Conservation (phyloP, 2,113 vertebrate species). For the Mesoclemmys tuberculata region DNA sequence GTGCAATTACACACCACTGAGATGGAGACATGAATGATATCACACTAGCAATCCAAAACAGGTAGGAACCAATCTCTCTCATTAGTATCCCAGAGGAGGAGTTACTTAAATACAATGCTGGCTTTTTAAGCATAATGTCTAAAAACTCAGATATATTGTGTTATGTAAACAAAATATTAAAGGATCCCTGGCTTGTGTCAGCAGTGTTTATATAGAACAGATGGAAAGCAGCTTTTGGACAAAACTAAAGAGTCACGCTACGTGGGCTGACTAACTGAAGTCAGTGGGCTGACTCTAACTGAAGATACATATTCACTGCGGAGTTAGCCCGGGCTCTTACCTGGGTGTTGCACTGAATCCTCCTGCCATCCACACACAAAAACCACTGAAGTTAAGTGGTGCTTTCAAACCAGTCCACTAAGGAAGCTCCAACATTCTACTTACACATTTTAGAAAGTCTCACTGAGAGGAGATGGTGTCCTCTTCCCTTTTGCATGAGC, state of each 20-base stretch:
- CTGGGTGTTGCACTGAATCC: neutral
- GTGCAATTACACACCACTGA: neutral
- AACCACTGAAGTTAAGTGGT: neutral
- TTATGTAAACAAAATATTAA: neutral
- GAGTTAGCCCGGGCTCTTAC: neutral
- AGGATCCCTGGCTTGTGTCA: neutral
- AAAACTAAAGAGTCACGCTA: neutral
- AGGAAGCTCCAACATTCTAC: slow-evolving; percentile 26
- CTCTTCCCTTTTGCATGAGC: slow-evolving; percentile 39
- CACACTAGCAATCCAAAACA: neutral
- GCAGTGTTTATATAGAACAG: neutral
- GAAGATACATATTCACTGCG: neutral
- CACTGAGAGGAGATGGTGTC: neutral
- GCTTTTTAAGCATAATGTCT: neutral
- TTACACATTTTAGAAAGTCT: slow-evolving; percentile 33
- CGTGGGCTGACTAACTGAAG: too few relatives aligned
- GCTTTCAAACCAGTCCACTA: neutral
- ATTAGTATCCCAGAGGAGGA: neutral
- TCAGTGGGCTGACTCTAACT: too few relatives aligned
- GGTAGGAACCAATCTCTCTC: neutral
- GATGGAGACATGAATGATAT: neutral
- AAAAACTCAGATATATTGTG: neutral
- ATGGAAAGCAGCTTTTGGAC: neutral
- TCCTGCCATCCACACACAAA: neutral
- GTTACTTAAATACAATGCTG: neutral